Evolutionary conservation across 2,888 invertebrate species (phyloP), one percentile per base, ranked within the genome.

Genomic region (Sphecodes monilicornis): DNA sequence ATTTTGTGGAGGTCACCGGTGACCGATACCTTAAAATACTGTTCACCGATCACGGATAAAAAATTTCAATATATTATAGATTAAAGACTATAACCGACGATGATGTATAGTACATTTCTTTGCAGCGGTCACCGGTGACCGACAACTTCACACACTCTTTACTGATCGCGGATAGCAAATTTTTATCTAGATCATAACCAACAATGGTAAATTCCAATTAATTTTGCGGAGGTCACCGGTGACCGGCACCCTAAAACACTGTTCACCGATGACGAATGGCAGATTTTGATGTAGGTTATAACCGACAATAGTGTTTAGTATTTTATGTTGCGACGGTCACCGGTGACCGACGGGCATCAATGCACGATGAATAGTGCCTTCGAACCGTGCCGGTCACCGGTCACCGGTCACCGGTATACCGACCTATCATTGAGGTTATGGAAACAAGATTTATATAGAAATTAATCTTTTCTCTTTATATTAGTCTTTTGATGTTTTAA

Each of bases 1-100:
- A n/a, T n/a, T n/a, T n/a, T n/a, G n/a, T n/a, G 66, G 8, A 32
- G 66, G 66, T 66, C 66, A 66, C 66, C 11, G 36, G 32, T 66
- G 32, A 32, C 64, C 32, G 32, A 32, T 22, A 36, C 8, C 54
- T 11, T 32, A 3, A 22, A 22, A 66, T 18, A 10, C 32, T 36
- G 1, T 32, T 66, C 32, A 36, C 36, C 10, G 32, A 18, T 29
- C 60, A 29, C 60, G 6, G 29, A 29, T 32, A 6, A 18, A 0
- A 60, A 29, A 29, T 29, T 29, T 60, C 60, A 16, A 6, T 3
- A 2, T 4, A 36, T n/a, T n/a, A n/a, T 4, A 6, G 3, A 36
- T 36, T 36, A 4, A 3, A 1, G 10, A 50, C 22, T 2, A 10
- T n/a, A 22, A 50, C 10, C 50, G 50, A 50, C 22, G 2, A 50